Evolutionary conservation across 1,140 invertebrate genomes (phyloP), one percentile per base, ranked within the genome.

Genomic region (Scaptomyza hsui): DNA sequence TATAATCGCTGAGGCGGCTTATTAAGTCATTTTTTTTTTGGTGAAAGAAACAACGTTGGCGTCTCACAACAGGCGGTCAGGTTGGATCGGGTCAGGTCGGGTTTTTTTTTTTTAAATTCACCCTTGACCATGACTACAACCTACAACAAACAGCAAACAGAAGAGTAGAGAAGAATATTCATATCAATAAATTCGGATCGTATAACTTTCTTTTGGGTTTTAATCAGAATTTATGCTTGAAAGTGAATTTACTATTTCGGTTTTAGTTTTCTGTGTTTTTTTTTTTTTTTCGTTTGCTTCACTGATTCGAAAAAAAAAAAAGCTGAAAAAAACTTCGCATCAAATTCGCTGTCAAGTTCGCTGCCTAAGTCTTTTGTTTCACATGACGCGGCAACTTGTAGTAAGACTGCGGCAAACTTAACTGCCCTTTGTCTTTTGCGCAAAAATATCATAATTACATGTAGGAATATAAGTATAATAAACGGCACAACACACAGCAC

Each of bases 361-460:
- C 42, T 21, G 61, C 75, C 52, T 16, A 68, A 76, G 52, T 74
- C 73, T 88, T 88, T 86, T 75, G 73, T 88, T 88, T 77, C 64
- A 53, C 53, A 68, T 68, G 16, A 15, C 12, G 21, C 48, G 24
- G 39, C 51, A 32, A 32, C 29, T 32, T n/a, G n/a, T n/a, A n/a
- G n/a, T n/a, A 9, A 9, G 29, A 16, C 44, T 53, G 24, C 24
- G 41, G 39, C 24, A 24, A 24, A 29, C 65, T 80, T 73, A 86
- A 86, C 80, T 86, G 77, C 77, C 81, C 77, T 85, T 85, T 85
- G 80, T 86, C 65, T 81, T 78, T 61, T 29, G 57, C 44, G 67
- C 72, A 68, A 80, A 75, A 65, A 65, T 67, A 67, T 57, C 70
- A 67, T 68, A 72, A 72, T 72, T 72, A 72, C 63, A 68, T 67